Base-by-base conservation (phyloP, 2,888 invertebrate genomes). In the Dasysyrphus tricinctus region DNA sequence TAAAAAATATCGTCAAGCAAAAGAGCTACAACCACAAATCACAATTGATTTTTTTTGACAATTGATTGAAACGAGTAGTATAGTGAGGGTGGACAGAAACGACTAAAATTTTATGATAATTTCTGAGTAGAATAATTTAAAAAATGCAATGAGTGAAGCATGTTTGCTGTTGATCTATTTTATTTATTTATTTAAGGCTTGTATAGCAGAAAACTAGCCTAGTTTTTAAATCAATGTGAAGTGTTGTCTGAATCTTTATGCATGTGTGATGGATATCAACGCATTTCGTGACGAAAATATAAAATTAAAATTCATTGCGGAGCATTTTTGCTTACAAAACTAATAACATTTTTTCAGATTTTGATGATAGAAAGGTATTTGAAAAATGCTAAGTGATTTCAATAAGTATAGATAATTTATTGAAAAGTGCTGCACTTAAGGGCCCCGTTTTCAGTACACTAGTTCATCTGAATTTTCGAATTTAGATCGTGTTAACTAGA, bases 1-100 rank as follows among this genome's bases (percentile, higher is more conserved):
- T 34, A 49, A 61, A 59, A 51, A 44, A 47, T 47, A 80, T 4
- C 51, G 65, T 44, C 16, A 16, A 16, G 9, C 6, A 44, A 16
- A 44, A 12, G 24, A 8, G 5, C 8, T 0, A n/a, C 29, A 44
- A 29, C 6, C 6, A 67, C 65, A 49, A 34, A 19, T 67, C 19
- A 19, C 7, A 56, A 75, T 70, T 74, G 79, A 73, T 75, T 75
- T 74, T 24, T 24, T 73, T 61, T 59, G 79, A 76, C 75, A 72
- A 16, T 54, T 69, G 34, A 69, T 61, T 69, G 54, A 51, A 54
- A 29, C 0, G 16, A 19, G 49, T 67, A 74, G 34, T 24, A 24
- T 24, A 2, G 69, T 42, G 59, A 42, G 34, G 67, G 44, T 74
- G 67, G 51, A 42, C 39, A 61, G 51, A 16, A n/a, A 51, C 11